A percentile compares a stretch with the other conserved stretches of the same genome.
phyloP scores from a whole-genome alignment of 2,888 invertebrate genomes.

The Zonitis immaculata region DNA sequence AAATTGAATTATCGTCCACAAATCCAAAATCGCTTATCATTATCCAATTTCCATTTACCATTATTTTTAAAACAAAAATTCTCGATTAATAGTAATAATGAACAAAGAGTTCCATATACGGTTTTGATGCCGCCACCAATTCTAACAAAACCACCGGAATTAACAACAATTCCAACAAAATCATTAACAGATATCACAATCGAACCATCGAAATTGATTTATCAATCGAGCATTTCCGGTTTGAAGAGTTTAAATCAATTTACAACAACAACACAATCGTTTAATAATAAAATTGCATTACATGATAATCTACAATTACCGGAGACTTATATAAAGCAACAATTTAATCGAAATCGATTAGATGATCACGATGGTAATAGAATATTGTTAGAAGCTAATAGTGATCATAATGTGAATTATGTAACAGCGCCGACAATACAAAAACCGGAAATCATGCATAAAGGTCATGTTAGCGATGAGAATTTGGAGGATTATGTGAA shows the following conservation, averaged over 20 bases:
- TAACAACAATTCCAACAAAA: constrained; percentile 10
- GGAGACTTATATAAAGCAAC: constrained; percentile 30
- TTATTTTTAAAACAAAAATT: constrained; percentile 34
- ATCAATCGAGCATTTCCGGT: constrained; percentile 55
- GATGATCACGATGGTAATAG: constrained; percentile 13
- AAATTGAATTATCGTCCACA: constrained; percentile 46
- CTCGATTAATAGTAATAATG: constrained; percentile 44
- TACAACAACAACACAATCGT: constrained; percentile 40
- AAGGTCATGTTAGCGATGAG: constrained; percentile 47
- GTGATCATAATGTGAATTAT: constrained; percentile 35
- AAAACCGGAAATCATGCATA: constrained; percentile 40
- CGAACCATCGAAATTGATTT: constrained; percentile 60
- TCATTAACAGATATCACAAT: constrained; percentile 6
- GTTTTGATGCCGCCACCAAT: constrained; percentile 67
- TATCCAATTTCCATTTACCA: constrained; percentile 47
- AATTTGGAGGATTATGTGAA: constrained; percentile 47
- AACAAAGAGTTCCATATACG: constrained; percentile 57
- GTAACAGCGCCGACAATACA: constrained; percentile 34
- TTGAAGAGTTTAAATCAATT: constrained; percentile 43
- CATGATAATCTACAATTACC: constrained; percentile 30
- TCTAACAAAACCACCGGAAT: constrained; percentile 45
- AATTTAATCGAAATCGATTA: constrained; percentile 25
- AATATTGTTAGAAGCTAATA: constrained; percentile 31
- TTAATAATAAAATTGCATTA: constrained; percentile 24
- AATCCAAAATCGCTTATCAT: constrained; percentile 42